Evolutionary conservation across 2,888 invertebrate genomes (phyloP).

Genomic region (Sycophila texana): DNA sequence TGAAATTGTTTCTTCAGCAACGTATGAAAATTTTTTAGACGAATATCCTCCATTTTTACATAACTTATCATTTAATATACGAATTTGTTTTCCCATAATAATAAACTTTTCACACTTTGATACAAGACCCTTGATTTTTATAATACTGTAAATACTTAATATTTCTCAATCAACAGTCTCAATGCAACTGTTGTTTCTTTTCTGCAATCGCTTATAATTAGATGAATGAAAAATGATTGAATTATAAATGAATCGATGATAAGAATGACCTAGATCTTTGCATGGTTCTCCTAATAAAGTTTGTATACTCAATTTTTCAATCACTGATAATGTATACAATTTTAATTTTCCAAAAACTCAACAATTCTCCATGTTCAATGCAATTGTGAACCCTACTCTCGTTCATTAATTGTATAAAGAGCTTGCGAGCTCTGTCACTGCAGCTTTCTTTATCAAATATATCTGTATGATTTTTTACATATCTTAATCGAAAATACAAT

Average conservation of each 20-base stretch:
- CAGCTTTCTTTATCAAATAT: too few relatives aligned
- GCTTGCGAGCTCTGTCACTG: too few relatives aligned
- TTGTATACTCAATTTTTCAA: neutral
- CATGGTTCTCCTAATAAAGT: neutral
- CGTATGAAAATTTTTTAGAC: neutral
- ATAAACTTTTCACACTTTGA: neutral
- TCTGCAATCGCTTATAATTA: neutral
- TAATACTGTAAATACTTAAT: neutral
- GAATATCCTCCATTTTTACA: neutral
- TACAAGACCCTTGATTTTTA: neutral
- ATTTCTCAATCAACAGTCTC: neutral
- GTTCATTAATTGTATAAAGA: too few relatives aligned
- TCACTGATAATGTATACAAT: neutral
- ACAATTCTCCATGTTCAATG: neutral
- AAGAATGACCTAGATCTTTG: neutral
- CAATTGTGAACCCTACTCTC: too few relatives aligned
- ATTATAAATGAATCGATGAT: neutral
- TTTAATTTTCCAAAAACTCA: constrained; percentile 5
- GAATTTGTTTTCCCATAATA: neutral
- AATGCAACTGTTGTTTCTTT: neutral
- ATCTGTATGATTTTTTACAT: too few relatives aligned
- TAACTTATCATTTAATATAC: neutral
- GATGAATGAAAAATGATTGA: neutral
- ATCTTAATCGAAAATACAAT: too few relatives aligned
- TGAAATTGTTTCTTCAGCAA: neutral